These are phyloP conservation scores for Sebastes schlegelii DNA, from an alignment of 2,113 vertebrate species.

Conservation along the genomic window DNA sequence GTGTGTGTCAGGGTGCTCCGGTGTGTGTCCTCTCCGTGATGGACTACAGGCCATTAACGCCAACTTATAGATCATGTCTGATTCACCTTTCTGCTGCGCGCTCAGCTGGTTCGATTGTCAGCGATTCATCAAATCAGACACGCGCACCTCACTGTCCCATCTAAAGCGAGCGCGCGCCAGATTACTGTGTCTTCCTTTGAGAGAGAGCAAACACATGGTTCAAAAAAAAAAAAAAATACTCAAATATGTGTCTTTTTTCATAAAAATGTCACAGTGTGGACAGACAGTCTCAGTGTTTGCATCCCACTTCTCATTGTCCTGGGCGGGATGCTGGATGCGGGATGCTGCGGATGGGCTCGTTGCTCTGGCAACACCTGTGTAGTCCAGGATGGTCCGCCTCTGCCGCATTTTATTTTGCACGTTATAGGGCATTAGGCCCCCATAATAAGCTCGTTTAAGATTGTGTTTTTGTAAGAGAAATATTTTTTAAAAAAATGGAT, in stretches of 20 bases:
- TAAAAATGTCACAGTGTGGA: background rate
- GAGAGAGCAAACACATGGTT: too few species aligned
- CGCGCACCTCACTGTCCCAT: conserved; percentile 67
- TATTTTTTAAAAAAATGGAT: background rate
- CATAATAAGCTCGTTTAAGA: background rate
- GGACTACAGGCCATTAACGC: conserved; percentile 8
- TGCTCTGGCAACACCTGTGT: conserved; percentile 87
- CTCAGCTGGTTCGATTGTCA: conserved; percentile 44
- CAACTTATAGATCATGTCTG: conserved; percentile 22
- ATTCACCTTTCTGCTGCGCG: background rate
- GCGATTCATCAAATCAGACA: conserved; percentile 22
- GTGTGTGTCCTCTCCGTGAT: conserved; percentile 2
- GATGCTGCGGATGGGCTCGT: conserved; percentile 76
- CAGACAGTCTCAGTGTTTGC: conserved; percentile 39
- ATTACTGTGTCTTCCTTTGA: too few species aligned
- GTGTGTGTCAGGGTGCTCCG: conserved; percentile 28
- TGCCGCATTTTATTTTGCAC: conserved; percentile 69
- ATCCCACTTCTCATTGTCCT: conserved; percentile 82
- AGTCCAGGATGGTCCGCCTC: conserved; percentile 65
- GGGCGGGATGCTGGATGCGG: conserved; percentile 65
- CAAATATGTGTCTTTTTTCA: background rate
- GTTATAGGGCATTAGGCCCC: background rate
- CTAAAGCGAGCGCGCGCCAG: conserved; percentile 20
- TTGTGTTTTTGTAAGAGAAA: background rate
- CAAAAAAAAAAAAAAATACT: too few species aligned